phyloP scores from a whole-genome alignment of 2,888 invertebrate genomes.

The Ophion ventricosus region DNA sequence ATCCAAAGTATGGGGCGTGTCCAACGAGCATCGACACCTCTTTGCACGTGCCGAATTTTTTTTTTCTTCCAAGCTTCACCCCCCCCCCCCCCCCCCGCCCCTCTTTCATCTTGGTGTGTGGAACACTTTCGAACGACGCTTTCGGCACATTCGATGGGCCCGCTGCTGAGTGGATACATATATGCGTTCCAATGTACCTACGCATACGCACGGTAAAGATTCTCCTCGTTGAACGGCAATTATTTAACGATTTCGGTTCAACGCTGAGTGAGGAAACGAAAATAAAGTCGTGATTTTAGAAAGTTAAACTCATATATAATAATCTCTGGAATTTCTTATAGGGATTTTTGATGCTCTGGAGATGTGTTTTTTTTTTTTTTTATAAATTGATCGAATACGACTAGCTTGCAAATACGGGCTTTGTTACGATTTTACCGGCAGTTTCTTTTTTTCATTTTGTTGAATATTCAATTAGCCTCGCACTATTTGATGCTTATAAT shows the following conservation, averaged over 20 bases:
- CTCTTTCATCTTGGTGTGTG: constrained; percentile 5
- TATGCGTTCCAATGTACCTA: background rate
- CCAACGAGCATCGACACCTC: constrained; percentile 66
- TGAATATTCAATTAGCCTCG: too few relatives aligned
- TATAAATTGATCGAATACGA: background rate
- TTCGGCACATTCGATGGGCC: constrained; percentile 54
- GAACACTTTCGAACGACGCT: constrained; percentile 56
- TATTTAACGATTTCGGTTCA: constrained; percentile 61
- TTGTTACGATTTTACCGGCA: too few relatives aligned
- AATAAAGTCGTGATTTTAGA: background rate
- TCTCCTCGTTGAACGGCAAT: constrained; percentile 57
- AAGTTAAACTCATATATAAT: constrained; percentile 1
- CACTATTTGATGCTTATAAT: background rate
- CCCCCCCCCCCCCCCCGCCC: constrained; percentile 12
- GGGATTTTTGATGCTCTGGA: background rate
- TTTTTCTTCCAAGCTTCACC: constrained; percentile 24
- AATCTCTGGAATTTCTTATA: constrained; percentile 12
- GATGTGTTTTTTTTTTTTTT: background rate
- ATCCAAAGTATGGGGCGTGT: constrained; percentile 61
- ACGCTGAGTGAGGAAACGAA: constrained; percentile 34
- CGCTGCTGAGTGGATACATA: constrained; percentile 24
- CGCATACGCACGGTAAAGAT: constrained; percentile 36
- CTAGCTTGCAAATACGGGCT: background rate
- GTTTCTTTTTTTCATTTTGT: too few relatives aligned
- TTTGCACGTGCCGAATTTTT: constrained; percentile 64